phyloP scores from a whole-genome alignment of 2,797 vertebrate species.

The Geotrypetes seraphini region DNA sequence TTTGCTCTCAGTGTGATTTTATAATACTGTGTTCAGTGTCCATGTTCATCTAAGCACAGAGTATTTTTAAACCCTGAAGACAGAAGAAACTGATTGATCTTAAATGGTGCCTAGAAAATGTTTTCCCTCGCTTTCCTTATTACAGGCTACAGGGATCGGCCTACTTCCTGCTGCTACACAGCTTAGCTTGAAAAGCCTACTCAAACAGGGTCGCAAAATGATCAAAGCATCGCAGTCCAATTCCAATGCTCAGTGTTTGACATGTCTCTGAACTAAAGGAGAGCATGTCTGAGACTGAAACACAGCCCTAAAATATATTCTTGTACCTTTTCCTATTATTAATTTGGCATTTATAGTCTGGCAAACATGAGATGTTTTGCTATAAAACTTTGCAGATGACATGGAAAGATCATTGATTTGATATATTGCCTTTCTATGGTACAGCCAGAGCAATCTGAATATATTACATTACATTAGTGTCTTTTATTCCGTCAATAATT shows the following conservation, averaged over 20 bases:
- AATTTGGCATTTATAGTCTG: too few species aligned
- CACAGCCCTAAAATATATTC: slow-evolving; percentile 31
- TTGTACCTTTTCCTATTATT: slow-evolving; percentile 30
- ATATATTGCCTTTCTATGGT: too few species aligned
- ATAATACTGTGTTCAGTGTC: too few species aligned
- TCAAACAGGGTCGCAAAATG: slow-evolving; percentile 49
- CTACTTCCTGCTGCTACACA: slow-evolving; percentile 46
- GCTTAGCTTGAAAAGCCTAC: slow-evolving; percentile 52
- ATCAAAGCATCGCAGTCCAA: slow-evolving; percentile 43
- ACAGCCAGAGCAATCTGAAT: too few species aligned
- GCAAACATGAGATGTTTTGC: too few species aligned
- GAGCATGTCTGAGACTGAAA: slow-evolving; percentile 39
- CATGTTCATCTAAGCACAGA: slow-evolving; percentile 29
- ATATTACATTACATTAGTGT: too few species aligned
- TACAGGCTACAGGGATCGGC: slow-evolving; percentile 48
- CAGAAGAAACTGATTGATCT: slow-evolving; percentile 42
- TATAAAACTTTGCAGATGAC: slow-evolving; percentile 22
- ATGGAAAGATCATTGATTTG: too few species aligned
- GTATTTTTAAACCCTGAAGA: slow-evolving; percentile 44
- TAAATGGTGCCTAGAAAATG: slow-evolving; percentile 46
- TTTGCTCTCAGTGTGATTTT: too few species aligned
- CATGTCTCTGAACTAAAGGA: slow-evolving; percentile 39
- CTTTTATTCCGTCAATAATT: too few species aligned
- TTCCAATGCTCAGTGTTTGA: slow-evolving; percentile 35
- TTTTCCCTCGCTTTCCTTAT: slow-evolving; percentile 42